Conservation (phyloP, 2,797 vertebrate genomes). For the Graptemys geographica region DNA sequence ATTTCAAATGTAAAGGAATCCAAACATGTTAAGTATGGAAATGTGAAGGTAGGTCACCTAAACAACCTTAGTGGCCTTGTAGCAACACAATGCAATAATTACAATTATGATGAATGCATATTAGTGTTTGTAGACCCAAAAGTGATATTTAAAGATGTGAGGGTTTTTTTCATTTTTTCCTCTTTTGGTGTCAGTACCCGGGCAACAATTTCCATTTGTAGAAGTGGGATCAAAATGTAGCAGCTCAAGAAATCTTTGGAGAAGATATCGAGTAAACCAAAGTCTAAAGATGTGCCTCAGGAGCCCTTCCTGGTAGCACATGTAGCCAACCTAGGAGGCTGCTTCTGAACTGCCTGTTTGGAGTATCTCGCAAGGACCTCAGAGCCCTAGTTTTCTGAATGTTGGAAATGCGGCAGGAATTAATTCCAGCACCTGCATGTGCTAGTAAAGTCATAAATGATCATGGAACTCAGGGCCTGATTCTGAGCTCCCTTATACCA, state of each 20-base stretch:
- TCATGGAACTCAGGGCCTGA: conserved; percentile 12
- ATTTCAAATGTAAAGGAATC: background rate
- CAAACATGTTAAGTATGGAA: background rate
- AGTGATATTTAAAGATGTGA: background rate
- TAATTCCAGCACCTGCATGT: conserved; percentile 51
- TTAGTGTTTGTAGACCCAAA: background rate
- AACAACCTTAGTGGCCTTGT: background rate
- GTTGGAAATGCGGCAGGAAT: conserved; percentile 22
- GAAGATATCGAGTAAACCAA: background rate
- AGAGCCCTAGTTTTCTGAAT: background rate
- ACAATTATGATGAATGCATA: background rate
- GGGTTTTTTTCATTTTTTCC: background rate
- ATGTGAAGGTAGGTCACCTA: background rate
- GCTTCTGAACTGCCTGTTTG: conserved; percentile 2
- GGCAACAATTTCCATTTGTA: background rate
- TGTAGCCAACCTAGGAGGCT: background rate
- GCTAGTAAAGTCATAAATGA: conserved; percentile 36
- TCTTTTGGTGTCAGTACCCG: background rate
- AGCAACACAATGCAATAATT: background rate
- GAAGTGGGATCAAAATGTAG: rapidly evolving
- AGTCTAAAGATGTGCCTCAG: conserved; percentile 1
- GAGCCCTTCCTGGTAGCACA: background rate
- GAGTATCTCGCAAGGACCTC: background rate
- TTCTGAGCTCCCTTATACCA: conserved; percentile 29
- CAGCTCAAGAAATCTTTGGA: background rate